A percentile compares a stretch with the other conserved stretches of the same genome.
phyloP scores from a whole-genome alignment of 53 echinoderm and acorn worm species.

The Henricia sp. region DNA sequence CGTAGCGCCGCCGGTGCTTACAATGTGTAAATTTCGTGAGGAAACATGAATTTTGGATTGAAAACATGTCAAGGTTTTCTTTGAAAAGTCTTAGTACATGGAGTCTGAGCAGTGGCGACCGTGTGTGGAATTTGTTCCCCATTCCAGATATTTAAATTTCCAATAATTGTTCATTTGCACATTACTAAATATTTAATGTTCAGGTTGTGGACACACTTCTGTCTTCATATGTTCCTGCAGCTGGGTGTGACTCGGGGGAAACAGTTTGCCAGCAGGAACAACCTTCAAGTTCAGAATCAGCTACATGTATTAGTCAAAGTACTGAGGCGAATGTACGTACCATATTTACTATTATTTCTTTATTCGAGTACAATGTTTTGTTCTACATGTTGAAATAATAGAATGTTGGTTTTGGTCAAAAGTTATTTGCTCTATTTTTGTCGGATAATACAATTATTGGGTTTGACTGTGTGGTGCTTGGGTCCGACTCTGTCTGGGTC shows the following conservation, averaged over 20 bases:
- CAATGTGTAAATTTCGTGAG: no score
- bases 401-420: background rate
- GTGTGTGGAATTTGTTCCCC: background rate
- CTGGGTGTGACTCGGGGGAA: background rate
- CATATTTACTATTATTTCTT: background rate
- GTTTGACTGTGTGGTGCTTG: background rate
- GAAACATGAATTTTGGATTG: no score
- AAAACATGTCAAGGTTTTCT: no score
- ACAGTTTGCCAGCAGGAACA: background rate
- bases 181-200: background rate
- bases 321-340: background rate
- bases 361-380: background rate
- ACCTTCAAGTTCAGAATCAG: slow-evolving; percentile 12
- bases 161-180: background rate
- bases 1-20: no score
- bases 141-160: background rate
- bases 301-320: slow-evolving; percentile 3
- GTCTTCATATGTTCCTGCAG: background rate
- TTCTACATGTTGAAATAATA: background rate
- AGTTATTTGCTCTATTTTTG: background rate
- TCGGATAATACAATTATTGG: background rate
- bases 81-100: no score
- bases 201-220: slow-evolving; percentile 32
- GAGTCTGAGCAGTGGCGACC: background rate
- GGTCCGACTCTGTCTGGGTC: background rate